Percentiles rank a stretch among this genome's conserved stretches.
phyloP scores from a whole-genome alignment of 92 coral and sea anemone genomes.

The Pocillopora grandis region DNA sequence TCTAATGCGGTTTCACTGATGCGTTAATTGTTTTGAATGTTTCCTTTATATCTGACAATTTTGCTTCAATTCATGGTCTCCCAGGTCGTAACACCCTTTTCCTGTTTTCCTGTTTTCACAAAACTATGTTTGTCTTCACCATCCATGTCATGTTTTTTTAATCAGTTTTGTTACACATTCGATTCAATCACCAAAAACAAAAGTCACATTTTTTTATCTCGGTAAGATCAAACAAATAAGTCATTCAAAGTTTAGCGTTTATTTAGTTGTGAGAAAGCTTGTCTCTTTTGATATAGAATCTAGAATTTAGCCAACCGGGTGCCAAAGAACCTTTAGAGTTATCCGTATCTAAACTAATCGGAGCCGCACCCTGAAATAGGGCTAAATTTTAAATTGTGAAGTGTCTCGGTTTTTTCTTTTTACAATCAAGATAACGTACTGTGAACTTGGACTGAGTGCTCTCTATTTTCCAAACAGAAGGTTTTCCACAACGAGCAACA shows the following conservation, averaged over 20 bases:
- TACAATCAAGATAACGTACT: too few relatives aligned
- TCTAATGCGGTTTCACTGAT: neutral
- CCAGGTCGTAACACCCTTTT: conserved; percentile 7
- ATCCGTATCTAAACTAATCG: too few relatives aligned
- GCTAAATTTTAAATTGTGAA: too few relatives aligned
- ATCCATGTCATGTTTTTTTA: neutral
- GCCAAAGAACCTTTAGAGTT: too few relatives aligned
- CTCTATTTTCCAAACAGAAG: too few relatives aligned
- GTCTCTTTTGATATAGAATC: too few relatives aligned
- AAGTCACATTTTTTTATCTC: neutral
- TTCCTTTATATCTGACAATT: neutral
- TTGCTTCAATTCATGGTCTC: conserved; percentile 17
- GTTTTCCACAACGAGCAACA: too few relatives aligned
- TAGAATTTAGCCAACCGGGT: too few relatives aligned
- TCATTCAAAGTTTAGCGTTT: neutral
- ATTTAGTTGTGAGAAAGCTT: neutral
- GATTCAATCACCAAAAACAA: neutral
- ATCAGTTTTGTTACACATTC: conserved; percentile 1
- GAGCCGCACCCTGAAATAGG: too few relatives aligned
- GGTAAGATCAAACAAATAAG: neutral
- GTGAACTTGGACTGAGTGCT: too few relatives aligned
- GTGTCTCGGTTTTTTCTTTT: too few relatives aligned
- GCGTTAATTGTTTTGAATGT: neutral
- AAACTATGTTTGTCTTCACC: neutral
- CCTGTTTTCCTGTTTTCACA: conserved; percentile 9